Conservation (phyloP, 2,797 vertebrate species). For the Coreius guichenoti region DNA sequence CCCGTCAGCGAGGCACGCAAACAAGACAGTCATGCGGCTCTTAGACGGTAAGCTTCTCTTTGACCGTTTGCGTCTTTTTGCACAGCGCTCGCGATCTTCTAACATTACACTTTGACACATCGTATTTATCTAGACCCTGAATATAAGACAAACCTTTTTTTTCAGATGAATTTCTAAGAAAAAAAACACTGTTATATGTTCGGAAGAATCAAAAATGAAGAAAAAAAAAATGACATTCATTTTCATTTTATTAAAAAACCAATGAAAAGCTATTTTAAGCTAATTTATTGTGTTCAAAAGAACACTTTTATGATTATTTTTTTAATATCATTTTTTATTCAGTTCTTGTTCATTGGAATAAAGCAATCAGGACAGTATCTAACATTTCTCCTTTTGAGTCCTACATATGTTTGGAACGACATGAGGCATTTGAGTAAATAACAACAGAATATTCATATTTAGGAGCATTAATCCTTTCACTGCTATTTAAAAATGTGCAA, state of each 20-base stretch:
- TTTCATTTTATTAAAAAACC: background rate
- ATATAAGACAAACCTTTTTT: too few species aligned
- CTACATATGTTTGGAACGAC: background rate
- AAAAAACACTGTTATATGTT: too few species aligned
- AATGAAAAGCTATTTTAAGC: background rate
- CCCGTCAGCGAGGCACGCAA: too few species aligned
- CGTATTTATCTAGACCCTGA: too few species aligned
- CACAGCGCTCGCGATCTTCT: too few species aligned
- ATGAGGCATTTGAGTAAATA: conserved; percentile 2
- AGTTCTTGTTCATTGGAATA: background rate
- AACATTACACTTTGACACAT: too few species aligned
- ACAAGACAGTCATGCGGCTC: too few species aligned
- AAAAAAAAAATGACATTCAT: background rate
- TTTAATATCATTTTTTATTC: background rate
- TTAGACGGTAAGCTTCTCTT: too few species aligned
- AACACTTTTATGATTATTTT: background rate
- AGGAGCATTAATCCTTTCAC: background rate
- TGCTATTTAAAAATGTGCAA: conserved; percentile 1
- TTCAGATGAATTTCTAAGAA: too few species aligned
- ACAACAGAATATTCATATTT: background rate
- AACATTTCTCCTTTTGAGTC: background rate
- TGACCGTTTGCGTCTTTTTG: too few species aligned
- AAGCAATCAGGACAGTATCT: background rate
- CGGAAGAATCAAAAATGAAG: too few species aligned
- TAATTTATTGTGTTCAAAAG: background rate